These are phyloP conservation scores for Microtus richardsoni DNA, from an alignment of 2,113 vertebrate species.

Conservation along the genomic window DNA sequence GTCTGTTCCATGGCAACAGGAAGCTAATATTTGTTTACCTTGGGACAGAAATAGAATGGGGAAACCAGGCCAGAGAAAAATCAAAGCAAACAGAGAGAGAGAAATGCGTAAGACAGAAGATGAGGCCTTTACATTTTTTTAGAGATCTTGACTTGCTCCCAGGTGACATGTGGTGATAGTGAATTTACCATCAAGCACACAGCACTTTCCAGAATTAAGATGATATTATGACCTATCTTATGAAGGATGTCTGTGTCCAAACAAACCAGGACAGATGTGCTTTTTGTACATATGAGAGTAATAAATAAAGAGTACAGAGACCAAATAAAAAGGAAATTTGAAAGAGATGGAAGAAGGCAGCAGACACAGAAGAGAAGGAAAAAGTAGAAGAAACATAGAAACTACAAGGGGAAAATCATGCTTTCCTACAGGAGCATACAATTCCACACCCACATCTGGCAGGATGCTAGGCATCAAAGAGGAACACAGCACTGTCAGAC, in stretches of 20 bases:
- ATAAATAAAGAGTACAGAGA: neutral
- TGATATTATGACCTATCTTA: neutral
- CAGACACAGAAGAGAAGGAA: neutral
- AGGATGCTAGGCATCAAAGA: neutral
- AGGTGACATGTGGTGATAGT: neutral
- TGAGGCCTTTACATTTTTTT: neutral
- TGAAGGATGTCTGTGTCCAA: neutral
- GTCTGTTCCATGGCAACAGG: neutral
- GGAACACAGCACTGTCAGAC: neutral
- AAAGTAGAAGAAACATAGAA: too few species aligned
- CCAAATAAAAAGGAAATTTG: neutral
- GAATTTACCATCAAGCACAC: neutral
- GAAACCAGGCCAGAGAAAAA: neutral
- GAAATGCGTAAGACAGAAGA: neutral
- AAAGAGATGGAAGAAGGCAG: neutral
- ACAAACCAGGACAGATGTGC: neutral
- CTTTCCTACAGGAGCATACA: neutral
- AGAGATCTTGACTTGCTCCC: neutral
- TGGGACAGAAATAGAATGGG: neutral
- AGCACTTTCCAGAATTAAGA: neutral
- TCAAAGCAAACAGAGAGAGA: neutral
- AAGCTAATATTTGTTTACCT: neutral
- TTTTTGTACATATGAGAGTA: neutral
- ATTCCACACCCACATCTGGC: neutral
- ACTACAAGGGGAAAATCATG: neutral